Conservation (phyloP, 2,888 invertebrate genomes). For the Ametastegia equiseti region DNA sequence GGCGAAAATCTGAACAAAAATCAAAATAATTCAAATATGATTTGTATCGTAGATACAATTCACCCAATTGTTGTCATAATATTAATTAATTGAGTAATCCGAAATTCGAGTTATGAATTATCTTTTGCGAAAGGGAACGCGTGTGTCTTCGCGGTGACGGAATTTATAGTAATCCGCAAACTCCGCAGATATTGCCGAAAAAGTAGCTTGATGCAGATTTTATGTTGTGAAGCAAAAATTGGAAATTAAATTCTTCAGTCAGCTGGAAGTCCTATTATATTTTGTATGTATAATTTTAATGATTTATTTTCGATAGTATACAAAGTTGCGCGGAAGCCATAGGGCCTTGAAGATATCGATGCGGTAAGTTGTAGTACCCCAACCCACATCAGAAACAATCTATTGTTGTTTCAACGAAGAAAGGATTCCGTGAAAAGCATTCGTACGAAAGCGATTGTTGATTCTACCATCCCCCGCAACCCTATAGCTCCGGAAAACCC, state of each 20-base stretch:
- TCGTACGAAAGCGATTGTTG: conserved; percentile 24
- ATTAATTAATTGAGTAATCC: too few species aligned
- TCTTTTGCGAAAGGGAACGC: too few species aligned
- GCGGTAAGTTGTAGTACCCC: neutral
- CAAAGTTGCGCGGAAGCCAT: neutral
- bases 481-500: neutral
- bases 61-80: accelerated
- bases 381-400: neutral
- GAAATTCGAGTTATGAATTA: too few species aligned
- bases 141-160: too few species aligned
- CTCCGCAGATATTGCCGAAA: too few species aligned
- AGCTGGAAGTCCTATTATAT: neutral
- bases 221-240: too few species aligned
- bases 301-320: neutral
- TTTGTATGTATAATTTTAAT: neutral
- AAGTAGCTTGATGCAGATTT: too few species aligned
- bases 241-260: too few species aligned
- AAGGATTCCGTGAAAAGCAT: conserved; percentile 13
- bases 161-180: too few species aligned
- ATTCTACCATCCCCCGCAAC: neutral
- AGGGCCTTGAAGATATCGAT: neutral
- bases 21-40: conserved; percentile 52
- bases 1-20: too few species aligned
- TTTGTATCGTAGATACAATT: neutral
- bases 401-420: neutral